Conservation (phyloP, 37 sponge, comb jelly and placozoan species). For the Spongilla lacustris region DNA sequence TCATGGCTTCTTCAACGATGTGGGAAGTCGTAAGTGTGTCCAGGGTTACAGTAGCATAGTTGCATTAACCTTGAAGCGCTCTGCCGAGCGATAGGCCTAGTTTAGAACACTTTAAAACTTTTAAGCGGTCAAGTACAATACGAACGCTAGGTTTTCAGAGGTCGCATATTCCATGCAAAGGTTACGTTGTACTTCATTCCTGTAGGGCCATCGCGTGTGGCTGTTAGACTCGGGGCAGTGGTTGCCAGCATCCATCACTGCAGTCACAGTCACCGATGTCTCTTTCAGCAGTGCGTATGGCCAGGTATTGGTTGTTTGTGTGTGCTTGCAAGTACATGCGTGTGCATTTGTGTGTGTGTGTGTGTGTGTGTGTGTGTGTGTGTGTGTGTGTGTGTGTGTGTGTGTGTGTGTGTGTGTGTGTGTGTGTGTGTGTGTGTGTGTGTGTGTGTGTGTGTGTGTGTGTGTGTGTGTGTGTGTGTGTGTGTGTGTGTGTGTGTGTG, state of each 20-base stretch:
- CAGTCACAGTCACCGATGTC: slow-evolving; percentile 39
- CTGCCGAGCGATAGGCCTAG: no score
- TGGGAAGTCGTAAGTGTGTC: slow-evolving; percentile 29
- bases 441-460: no score
- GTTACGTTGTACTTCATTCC: slow-evolving; percentile 5
- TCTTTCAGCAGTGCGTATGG: slow-evolving; percentile 75
- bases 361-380: no score
- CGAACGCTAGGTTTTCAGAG: neutral
- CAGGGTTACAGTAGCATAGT: neutral
- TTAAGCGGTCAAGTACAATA: no score
- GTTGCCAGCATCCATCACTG: slow-evolving; percentile 57
- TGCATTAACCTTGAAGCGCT: neutral
- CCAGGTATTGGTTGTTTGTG: slow-evolving; percentile 32
- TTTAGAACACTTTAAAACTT: no score
- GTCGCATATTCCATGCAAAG: neutral
- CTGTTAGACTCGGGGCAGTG: slow-evolving; percentile 38
- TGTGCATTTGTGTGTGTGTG: neutral
- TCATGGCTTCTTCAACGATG: slow-evolving; percentile 23
- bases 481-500: no score
- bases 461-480: no score
- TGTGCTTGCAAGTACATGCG: neutral
- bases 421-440: no score
- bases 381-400: neutral
- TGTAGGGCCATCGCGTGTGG: slow-evolving; percentile 79
- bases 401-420: neutral